phyloP scores from a whole-genome alignment of 2,888 invertebrate genomes.

The Nineta flava region DNA sequence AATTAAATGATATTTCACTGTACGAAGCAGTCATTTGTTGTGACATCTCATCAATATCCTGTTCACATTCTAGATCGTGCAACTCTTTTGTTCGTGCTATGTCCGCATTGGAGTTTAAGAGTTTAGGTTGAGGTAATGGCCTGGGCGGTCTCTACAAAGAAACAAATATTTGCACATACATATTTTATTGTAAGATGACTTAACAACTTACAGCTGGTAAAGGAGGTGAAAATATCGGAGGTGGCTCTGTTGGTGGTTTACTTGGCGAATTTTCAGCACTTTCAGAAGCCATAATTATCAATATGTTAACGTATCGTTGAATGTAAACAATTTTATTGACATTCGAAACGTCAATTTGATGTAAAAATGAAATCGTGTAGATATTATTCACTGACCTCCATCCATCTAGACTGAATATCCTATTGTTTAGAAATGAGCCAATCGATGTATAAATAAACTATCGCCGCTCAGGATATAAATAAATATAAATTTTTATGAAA shows the following conservation, averaged over 20 bases:
- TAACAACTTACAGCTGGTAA: slow-evolving; percentile 18
- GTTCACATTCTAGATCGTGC: slow-evolving; percentile 12
- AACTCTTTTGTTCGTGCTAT: slow-evolving; percentile 11
- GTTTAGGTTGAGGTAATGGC: neutral
- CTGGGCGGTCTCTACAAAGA: neutral
- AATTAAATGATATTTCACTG: slow-evolving; percentile 61
- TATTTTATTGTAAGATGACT: too few species aligned
- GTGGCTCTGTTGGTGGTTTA: slow-evolving; percentile 20
- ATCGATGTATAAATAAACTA: too few species aligned
- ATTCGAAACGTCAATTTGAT: neutral
- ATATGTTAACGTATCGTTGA: neutral
- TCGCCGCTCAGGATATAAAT: too few species aligned
- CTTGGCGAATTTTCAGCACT: slow-evolving; percentile 12
- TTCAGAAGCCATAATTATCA: neutral
- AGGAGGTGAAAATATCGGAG: slow-evolving; percentile 21
- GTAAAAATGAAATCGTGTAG: neutral
- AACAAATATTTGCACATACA: neutral
- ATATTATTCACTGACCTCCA: too few species aligned
- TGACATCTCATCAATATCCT: slow-evolving; percentile 36
- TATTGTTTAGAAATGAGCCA: too few species aligned
- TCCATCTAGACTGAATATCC: too few species aligned
- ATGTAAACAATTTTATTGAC: neutral
- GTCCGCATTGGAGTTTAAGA: neutral
- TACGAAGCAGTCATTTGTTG: slow-evolving; percentile 64
- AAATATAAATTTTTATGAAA: too few species aligned